phyloP scores from a whole-genome alignment of 2,797 vertebrate species.

The Melanotaenia boesemani region DNA sequence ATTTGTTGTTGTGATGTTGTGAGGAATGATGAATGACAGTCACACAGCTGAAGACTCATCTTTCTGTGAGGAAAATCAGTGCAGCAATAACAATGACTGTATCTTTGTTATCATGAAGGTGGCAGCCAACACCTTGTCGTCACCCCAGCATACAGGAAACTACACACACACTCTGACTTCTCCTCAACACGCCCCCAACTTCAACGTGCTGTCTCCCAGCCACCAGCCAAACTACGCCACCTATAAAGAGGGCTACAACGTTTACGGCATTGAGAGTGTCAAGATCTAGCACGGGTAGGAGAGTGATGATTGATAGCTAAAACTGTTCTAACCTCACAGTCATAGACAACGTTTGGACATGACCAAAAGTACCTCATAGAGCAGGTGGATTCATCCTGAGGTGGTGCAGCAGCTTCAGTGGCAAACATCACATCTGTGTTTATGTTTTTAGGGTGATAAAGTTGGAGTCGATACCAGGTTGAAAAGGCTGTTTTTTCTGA shows the following conservation, averaged over 20 bases:
- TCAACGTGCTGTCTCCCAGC: constrained; percentile 77
- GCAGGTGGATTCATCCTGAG: constrained; percentile 35
- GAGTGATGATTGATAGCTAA: constrained; percentile 85
- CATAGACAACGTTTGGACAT: constrained; percentile 48
- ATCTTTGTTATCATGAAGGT: constrained; percentile 82
- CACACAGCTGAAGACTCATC: too few relatives aligned
- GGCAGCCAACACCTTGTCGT: constrained; percentile 93
- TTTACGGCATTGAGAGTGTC: constrained; percentile 99
- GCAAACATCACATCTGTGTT: neutral
- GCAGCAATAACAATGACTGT: constrained; percentile 61
- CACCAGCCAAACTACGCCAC: constrained; percentile 94
- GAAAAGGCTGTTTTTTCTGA: too few relatives aligned
- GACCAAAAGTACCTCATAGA: neutral
- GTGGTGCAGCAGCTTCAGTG: constrained; percentile 13
- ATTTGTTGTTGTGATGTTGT: neutral
- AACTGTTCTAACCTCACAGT: constrained; percentile 57
- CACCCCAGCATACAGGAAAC: constrained; percentile 78
- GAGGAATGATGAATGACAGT: neutral
- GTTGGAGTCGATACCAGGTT: too few relatives aligned
- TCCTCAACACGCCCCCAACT: constrained; percentile 76
- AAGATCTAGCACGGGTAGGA: constrained; percentile 99
- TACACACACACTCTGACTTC: constrained; percentile 78
- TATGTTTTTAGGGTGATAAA: neutral
- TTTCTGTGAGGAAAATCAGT: too few relatives aligned
- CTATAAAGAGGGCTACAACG: constrained; percentile 99